A percentile compares a stretch with the other conserved stretches of the same genome.
These are phyloP conservation scores for Sicus ferrugineus DNA, from an alignment of 2,888 invertebrate genomes.

Conservation along the genomic window DNA sequence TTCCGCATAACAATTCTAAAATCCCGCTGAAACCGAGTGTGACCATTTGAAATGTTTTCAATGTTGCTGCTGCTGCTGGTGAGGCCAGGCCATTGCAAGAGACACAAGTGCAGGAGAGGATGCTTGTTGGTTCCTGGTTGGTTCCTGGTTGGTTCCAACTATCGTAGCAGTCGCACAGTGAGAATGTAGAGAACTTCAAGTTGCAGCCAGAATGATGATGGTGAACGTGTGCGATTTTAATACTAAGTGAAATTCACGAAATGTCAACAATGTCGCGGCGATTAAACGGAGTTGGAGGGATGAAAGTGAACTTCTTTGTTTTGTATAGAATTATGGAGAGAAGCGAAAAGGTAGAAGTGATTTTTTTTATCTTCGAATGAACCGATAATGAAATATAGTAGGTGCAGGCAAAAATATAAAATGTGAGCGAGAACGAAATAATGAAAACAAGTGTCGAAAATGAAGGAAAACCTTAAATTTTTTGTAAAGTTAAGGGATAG, in stretches of 20 bases:
- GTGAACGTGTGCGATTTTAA: conserved; percentile 56
- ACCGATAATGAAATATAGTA: background rate
- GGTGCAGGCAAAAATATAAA: background rate
- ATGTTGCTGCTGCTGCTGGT: background rate
- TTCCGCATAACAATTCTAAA: conserved; percentile 58
- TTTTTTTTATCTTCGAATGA: too few species aligned
- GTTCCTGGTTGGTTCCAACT: too few species aligned
- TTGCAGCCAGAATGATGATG: conserved; percentile 40
- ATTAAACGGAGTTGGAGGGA: background rate
- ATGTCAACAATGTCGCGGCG: conserved; percentile 41
- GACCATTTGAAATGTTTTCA: conserved; percentile 28
- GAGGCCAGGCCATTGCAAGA: background rate
- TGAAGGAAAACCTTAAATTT: too few species aligned
- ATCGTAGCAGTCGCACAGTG: conserved; percentile 25
- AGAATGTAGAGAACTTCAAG: too few species aligned
- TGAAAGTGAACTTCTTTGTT: background rate
- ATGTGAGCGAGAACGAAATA: background rate
- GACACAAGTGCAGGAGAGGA: conserved; percentile 46
- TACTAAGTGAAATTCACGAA: conserved; percentile 56
- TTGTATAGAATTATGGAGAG: background rate
- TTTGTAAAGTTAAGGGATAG: too few species aligned
- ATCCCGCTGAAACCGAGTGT: conserved; percentile 18
- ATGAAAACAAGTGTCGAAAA: background rate
- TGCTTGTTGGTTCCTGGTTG: background rate
- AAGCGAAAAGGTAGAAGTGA: background rate